Evolutionary conservation across 2,888 invertebrate genomes (phyloP), one percentile per base, ranked within the genome.

Genomic region (Bellardia pandia): DNA sequence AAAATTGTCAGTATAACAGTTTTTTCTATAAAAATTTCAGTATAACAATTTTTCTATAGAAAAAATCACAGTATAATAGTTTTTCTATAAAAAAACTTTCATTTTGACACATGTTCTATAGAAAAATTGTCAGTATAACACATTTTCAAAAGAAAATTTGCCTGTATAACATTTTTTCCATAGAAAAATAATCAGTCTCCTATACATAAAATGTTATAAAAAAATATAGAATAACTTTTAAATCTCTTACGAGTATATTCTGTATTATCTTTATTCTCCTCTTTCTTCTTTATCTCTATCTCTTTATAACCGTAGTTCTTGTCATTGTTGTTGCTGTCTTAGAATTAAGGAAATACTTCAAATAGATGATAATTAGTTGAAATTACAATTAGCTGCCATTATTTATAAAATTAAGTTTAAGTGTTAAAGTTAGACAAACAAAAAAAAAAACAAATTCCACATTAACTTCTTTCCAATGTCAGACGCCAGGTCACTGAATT

Each of bases 401-500:
- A 66, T 30, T 58, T 58, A 9, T 58, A 16, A 45, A 56, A 23
- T 16, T 56, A 58, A 40, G 16, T 77, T 48, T 64, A 69, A 64
- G 37, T 14, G 13, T 30, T 58, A 58, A 58, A 58, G 13, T 58
- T 14, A 30, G 13, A 30, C 30, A 58, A 13, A 30, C 30, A 58
- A 13, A 58, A 9, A 58, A 30, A 58, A 23, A 30, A 71, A 3
- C 9, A 58, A 68, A 56, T 69, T 4, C 6, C 16, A 7, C 13
- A 6, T 11, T 30, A 13, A 58, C 13, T 30, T 11, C 23, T 58
- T 53, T 58, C 0, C 4, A 51, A 51, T 30, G 30, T 30, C 45
- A 93, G 93, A 90, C 94, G 94, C 3, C 94, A 94, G 91, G 91
- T 95, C 58, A 92, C 92, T 8, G 94, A 95, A 42, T 94, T 95